phyloP scores from a whole-genome alignment of 2,797 vertebrate species.

The Craterocephalus amniculus region DNA sequence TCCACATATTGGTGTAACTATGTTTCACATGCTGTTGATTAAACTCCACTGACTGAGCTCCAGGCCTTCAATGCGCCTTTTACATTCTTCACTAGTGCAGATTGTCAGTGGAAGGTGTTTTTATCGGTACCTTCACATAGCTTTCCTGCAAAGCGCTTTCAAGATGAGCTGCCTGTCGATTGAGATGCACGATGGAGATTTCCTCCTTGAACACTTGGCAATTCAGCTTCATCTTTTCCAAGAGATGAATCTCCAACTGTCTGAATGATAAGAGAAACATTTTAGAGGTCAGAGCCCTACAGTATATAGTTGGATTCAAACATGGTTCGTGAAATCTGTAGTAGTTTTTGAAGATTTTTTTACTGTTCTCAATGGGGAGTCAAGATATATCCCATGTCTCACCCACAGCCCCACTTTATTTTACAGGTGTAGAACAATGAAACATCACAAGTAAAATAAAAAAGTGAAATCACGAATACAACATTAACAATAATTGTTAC shows the following conservation, averaged over 20 bases:
- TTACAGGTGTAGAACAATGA: neutral
- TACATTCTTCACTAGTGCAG: conserved; percentile 9
- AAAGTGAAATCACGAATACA: neutral
- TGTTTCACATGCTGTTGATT: conserved; percentile 53
- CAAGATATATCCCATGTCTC: neutral
- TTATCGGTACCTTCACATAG: conserved; percentile 55
- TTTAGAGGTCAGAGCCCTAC: neutral
- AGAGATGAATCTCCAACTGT: conserved; percentile 71
- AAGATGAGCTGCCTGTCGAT: conserved; percentile 70
- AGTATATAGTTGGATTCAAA: neutral
- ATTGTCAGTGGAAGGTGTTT: conserved; percentile 5
- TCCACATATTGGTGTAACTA: conserved; percentile 56
- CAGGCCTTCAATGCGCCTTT: neutral
- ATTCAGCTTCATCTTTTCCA: conserved; percentile 80
- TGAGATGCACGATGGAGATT: conserved; percentile 78
- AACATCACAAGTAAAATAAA: neutral
- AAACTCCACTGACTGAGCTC: conserved; percentile 19
- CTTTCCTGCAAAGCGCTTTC: conserved; percentile 64
- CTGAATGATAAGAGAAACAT: conserved; percentile 57
- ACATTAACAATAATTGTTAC: neutral
- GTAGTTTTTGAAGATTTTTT: neutral
- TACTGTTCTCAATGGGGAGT: neutral
- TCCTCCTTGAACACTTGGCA: conserved; percentile 83
- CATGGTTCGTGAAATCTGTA: conserved; percentile 4
- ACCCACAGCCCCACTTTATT: neutral